Conservation (phyloP, 2,888 invertebrate genomes). For the Lordiphosa andalusiaca region DNA sequence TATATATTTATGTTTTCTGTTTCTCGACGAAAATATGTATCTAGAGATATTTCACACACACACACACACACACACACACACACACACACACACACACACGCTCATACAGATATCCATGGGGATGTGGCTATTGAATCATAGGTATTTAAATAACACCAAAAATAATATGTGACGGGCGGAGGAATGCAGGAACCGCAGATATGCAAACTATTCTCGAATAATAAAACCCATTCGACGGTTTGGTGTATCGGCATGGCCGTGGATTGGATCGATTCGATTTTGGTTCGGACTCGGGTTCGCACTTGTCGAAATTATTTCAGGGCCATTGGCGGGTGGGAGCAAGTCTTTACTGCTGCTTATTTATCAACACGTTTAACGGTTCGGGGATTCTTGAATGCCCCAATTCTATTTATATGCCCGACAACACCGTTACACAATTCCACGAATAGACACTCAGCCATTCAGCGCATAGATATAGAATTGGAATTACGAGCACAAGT, state of each 20-base stretch:
- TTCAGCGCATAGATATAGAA: slow-evolving; percentile 3
- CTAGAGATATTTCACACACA: background rate
- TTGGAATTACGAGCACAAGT: slow-evolving; percentile 14
- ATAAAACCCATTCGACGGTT: slow-evolving; percentile 5
- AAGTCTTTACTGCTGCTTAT: slow-evolving; percentile 11
- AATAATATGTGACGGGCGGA: slow-evolving; percentile 1
- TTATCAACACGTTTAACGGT: slow-evolving; percentile 24
- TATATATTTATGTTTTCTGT: slow-evolving; percentile 16
- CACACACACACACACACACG: background rate
- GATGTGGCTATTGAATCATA: slow-evolving; percentile 3
- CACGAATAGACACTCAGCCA: slow-evolving; percentile 32
- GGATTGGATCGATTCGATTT: slow-evolving; percentile 11
- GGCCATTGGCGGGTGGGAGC: slow-evolving; percentile 4
- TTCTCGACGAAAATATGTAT: slow-evolving; percentile 15
- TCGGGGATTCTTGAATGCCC: slow-evolving; percentile 31
- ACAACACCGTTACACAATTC: slow-evolving; percentile 62
- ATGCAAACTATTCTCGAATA: slow-evolving; percentile 6
- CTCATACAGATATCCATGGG: slow-evolving; percentile 4
- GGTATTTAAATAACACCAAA: slow-evolving; percentile 12
- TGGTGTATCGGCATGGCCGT: slow-evolving; percentile 9
- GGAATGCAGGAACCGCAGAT: slow-evolving; percentile 8
- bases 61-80: background rate
- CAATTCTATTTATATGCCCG: slow-evolving; percentile 54
- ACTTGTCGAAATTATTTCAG: slow-evolving; percentile 6
- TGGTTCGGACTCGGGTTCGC: slow-evolving; percentile 6